Evolutionary conservation across 2,888 invertebrate species (phyloP), one percentile per base, ranked within the genome.

Genomic region (Schrankia costaestrigalis): DNA sequence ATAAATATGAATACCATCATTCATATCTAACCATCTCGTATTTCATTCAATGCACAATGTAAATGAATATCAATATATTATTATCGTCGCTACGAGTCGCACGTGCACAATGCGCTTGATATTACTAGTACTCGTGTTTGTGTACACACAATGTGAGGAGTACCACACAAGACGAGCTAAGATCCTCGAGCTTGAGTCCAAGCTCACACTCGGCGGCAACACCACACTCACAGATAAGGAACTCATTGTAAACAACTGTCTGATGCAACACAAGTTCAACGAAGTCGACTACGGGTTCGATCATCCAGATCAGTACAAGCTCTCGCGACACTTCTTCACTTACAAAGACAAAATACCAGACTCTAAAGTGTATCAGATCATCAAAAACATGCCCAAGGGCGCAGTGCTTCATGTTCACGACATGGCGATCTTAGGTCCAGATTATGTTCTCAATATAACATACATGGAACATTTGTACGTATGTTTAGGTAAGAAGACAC

Each of bases 361-460:
- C 0, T 93, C 94, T 0, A 82, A 90, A 41, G 90, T 95, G 0
- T 94, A 91, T 59, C 72, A 90, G 47, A 84, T 94, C 4, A 90
- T 95, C 7, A 82, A 89, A 41, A 74, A 73, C 18, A 89, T 95
- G 88, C 95, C 95, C 0, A 95, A 95, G 77, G 95, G 94, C 2
- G 92, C 90, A 0, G 90, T 91, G 0, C 70, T 94, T 8, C 95
- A 94, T 64, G 84, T 91, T 0, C 94, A 94, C 60, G 90, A 93
- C 46, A 90, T 91, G 37, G 91, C 91, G 0, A 74, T 92, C 0
- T 84, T 90, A 11, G 91, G 91, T 3, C 80, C 90, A 0, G 90
- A 92, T 42, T 93, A 89, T 46, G 53, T 93, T 0, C 63, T 93
- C 21, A 89, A 91, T 23, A 57, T 94, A 14, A 93, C 93, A 0